phyloP scores from a whole-genome alignment of 2,888 invertebrate species.

The Flexamia atlantica region DNA sequence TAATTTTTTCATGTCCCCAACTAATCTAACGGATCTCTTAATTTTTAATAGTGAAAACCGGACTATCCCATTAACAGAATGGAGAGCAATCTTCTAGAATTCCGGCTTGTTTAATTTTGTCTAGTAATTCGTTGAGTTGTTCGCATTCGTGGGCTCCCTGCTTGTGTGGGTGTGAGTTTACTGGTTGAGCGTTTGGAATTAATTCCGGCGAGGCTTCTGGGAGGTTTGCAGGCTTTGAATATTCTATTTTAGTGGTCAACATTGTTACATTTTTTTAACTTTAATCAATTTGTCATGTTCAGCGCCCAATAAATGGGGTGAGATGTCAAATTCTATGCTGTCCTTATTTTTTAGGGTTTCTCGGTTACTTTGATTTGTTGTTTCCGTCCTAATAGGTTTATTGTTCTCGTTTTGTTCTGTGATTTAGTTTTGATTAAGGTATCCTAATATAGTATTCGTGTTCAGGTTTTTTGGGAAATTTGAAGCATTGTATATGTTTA shows the following conservation, averaged over 20 bases:
- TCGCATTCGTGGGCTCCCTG: neutral
- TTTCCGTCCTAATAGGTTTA: too few relatives aligned
- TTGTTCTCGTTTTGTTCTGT: too few relatives aligned
- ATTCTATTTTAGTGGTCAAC: neutral
- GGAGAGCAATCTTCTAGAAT: neutral
- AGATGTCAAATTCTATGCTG: neutral
- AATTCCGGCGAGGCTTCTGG: neutral
- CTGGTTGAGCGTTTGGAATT: constrained; percentile 5
- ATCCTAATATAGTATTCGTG: neutral
- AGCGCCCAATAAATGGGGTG: neutral
- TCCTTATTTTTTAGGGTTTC: neutral
- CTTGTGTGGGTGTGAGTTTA: neutral
- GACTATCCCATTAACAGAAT: neutral
- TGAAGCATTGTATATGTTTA: constrained; percentile 15
- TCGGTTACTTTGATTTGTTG: too few relatives aligned
- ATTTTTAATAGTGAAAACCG: neutral
- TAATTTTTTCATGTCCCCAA: neutral
- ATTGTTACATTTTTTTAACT: neutral
- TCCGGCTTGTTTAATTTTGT: neutral
- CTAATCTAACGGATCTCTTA: neutral
- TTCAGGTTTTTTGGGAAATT: neutral
- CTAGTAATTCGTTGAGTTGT: neutral
- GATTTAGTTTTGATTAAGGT: neutral
- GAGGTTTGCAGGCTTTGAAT: neutral
- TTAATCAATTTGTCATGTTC: neutral